These are phyloP conservation scores for Alviniconcha strummeri DNA, from an alignment of 2,888 invertebrate genomes.

Conservation along the genomic window DNA sequence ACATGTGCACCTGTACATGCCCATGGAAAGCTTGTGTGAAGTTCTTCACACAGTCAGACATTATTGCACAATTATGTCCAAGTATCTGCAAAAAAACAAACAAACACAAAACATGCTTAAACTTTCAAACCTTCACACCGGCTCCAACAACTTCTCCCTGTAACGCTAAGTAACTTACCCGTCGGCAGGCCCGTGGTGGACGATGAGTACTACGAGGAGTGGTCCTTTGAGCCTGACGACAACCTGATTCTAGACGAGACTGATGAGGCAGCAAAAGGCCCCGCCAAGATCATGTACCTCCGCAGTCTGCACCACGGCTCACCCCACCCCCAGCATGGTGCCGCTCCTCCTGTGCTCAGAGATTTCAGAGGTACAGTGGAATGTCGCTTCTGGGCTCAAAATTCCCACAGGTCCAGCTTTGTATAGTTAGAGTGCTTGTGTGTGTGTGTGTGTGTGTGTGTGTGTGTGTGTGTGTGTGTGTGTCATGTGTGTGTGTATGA, in stretches of 20 bases:
- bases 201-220: slow-evolving; percentile 64
- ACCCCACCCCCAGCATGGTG: slow-evolving; percentile 21
- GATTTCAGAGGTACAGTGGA: slow-evolving; percentile 22
- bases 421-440: not conserved
- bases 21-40: too few species aligned
- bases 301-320: slow-evolving; percentile 23
- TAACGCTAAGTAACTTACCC: too few species aligned
- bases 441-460: not conserved
- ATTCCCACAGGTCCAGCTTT: too few species aligned
- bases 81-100: too few species aligned
- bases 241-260: not conserved
- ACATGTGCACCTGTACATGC: too few species aligned
- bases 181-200: slow-evolving; percentile 38
- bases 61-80: too few species aligned
- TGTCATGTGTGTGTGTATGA: too few species aligned
- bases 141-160: too few species aligned
- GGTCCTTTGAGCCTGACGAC: slow-evolving; percentile 55
- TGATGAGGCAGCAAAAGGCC: not conserved
- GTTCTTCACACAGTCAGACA: too few species aligned
- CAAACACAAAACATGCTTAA: too few species aligned
- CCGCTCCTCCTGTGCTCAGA: slow-evolving; percentile 23
- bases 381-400: not conserved
- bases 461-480: not conserved
- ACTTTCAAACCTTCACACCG: too few species aligned
- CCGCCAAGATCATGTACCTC: slow-evolving; percentile 23